Evolutionary conservation across 2,888 invertebrate species (phyloP), one percentile per base, ranked within the genome.

Genomic region (Tachystola acroxantha): DNA sequence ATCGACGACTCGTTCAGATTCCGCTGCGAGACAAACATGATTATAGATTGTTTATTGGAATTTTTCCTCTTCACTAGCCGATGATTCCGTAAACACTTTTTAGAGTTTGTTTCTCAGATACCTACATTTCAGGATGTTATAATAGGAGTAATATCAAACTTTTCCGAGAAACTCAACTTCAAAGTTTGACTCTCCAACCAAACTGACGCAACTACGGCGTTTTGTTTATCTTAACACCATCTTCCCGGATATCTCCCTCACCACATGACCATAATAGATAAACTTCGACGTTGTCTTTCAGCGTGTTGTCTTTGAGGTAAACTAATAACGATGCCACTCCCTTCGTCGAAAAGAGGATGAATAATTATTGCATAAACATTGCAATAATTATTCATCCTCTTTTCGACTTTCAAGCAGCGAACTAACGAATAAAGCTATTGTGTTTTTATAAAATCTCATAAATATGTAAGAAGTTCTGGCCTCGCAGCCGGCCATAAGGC

Each of bases 381-480:
- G 29, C 29, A 25, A 25, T 24, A n/a, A n/a, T n/a, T n/a, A n/a
- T n/a, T n/a, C n/a, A n/a, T n/a, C n/a, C n/a, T n/a, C n/a, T n/a
- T n/a, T n/a, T n/a, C n/a, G n/a, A n/a, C n/a, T n/a, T 16, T 16
- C 16, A 16, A 16, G 16, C 16, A 3, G 6, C n/a, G 16, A 16
- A 16, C 16, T 16, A 16, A 16, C 16, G 16, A 19, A 27, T 7
- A 14, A 20, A 14, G 9, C 14, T 13, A 26, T 19, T 9, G 31
- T 27, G 39, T 39, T 37, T 36, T 37, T 37, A 32, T 43, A 39
- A 39, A 25, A 48, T 48, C 68, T 67, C 65, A 70, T 73, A 73
- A 71, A 75, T 74, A 76, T 75, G 67, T 65, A 74, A 63, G 58
- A 45, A 57, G 56, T 38, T 39, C 47, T 48, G 50, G 53, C 60